These are phyloP conservation scores for Ailurus styani DNA, from an alignment of 2,113 vertebrate genomes.

Conservation along the genomic window DNA sequence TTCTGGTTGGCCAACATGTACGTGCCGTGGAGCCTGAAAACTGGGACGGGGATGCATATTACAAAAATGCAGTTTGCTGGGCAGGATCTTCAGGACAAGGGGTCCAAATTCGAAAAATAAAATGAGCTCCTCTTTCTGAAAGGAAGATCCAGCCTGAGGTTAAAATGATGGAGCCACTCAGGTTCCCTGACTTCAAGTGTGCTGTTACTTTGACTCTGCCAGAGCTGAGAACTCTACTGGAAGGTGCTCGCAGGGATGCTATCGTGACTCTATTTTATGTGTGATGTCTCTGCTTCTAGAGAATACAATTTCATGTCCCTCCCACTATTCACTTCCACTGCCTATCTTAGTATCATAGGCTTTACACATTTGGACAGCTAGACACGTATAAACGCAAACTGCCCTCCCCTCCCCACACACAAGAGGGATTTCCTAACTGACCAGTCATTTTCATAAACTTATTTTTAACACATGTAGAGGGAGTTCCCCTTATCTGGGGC, in stretches of 20 bases:
- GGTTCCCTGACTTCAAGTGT: background rate
- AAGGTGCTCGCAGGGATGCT: background rate
- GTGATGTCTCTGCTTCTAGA: background rate
- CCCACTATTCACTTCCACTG: background rate
- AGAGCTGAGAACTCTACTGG: background rate
- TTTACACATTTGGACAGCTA: background rate
- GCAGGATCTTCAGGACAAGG: background rate
- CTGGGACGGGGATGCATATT: background rate
- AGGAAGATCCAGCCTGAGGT: background rate
- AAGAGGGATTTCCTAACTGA: background rate
- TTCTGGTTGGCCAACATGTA: background rate
- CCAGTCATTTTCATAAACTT: background rate
- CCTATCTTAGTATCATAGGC: background rate
- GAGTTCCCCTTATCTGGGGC: background rate
- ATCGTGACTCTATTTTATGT: background rate
- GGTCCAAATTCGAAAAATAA: background rate
- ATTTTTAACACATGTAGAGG: background rate
- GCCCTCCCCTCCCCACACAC: fast-evolving
- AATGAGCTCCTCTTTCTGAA: background rate
- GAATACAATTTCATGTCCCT: background rate
- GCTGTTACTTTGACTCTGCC: background rate
- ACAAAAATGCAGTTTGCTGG: background rate
- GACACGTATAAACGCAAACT: background rate
- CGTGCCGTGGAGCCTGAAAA: background rate
- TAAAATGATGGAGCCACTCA: background rate